These are phyloP conservation scores for Drosophila macrothrix DNA, from an alignment of 2,888 invertebrate genomes.

Conservation along the genomic window DNA sequence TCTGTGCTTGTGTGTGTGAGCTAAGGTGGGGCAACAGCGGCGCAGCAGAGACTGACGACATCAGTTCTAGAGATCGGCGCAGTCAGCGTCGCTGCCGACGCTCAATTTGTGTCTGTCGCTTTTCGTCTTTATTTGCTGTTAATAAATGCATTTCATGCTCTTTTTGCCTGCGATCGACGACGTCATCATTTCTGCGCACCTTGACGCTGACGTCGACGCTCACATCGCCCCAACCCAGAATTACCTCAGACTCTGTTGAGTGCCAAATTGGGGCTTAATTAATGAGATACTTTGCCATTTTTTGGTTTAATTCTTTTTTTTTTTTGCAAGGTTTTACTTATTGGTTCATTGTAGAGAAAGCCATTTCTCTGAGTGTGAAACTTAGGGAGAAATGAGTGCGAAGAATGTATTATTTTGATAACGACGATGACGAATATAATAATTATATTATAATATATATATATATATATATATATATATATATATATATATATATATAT, in stretches of 20 bases:
- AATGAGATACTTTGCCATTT: not conserved
- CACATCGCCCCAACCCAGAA: constrained; percentile 46
- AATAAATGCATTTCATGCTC: constrained; percentile 8
- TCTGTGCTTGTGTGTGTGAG: constrained; percentile 16
- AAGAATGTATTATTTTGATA: not conserved
- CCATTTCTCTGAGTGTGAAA: not conserved
- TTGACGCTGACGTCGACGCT: constrained; percentile 18
- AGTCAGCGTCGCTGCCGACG: constrained; percentile 41
- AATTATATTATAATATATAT: not conserved
- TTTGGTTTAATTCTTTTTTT: not conserved
- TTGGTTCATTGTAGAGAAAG: not conserved
- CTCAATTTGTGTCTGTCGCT: constrained; percentile 33
- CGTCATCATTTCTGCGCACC: constrained; percentile 61
- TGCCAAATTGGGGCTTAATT: not conserved
- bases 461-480: not conserved
- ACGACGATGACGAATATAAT: not conserved
- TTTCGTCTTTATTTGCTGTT: constrained; percentile 13
- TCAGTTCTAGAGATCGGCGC: constrained; percentile 59
- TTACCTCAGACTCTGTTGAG: constrained; percentile 20
- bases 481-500: not conserved
- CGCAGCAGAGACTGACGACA: constrained; percentile 52
- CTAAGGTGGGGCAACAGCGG: constrained; percentile 68
- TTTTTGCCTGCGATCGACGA: constrained; percentile 54
- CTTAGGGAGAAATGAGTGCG: not conserved
- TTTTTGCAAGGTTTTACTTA: not conserved